Evolutionary conservation across 2,113 vertebrate genomes (phyloP), one percentile per base, ranked within the genome.

Genomic region (Morone saxatilis): DNA sequence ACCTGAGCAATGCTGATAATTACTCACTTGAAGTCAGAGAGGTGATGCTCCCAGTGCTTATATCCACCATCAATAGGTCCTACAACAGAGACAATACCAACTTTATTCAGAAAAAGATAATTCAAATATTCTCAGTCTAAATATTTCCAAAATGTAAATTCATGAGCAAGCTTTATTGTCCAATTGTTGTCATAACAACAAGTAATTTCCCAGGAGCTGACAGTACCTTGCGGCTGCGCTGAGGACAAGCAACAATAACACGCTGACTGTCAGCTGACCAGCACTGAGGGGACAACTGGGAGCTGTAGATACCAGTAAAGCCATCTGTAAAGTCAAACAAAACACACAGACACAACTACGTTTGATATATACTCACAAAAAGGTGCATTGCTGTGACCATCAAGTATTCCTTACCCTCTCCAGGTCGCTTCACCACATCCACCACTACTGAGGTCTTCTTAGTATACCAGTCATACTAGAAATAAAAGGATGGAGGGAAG

Each of bases 391-490:
- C 13, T 40, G 16, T 17, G 6, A 48, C 12, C 14, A 51, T 3
- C 14, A 57, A 68, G 1, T 20, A 71, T 43, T 25, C 3, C 92
- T 91, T 81, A 98, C 97, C 96, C 81, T 96, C 95, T 83, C 89
- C 84, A 9, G 95, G 93, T 89, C 95, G 93, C 61, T 92, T 94
- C 51, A 98, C 95, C 14, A 96, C 85, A 47, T 98, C 97, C 84
- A 98, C 96, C 79, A 97, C 95, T 54, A 96, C 92, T 0, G 96
- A 96, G 2, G 96, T 97, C 92, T 96, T 92, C 93, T 96, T 98
- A 7, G 97, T 98, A 78, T 98, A 98, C 97, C 97, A 98, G 94
- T 98, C 97, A 69, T 96, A 97, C 97, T 98, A 91, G 36, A 90
- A 89, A 67, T 12, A 87, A 69, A 71, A 83, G 6, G 6, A 70